Conservation (phyloP, 2,113 vertebrate species). For the Ovis aries region DNA sequence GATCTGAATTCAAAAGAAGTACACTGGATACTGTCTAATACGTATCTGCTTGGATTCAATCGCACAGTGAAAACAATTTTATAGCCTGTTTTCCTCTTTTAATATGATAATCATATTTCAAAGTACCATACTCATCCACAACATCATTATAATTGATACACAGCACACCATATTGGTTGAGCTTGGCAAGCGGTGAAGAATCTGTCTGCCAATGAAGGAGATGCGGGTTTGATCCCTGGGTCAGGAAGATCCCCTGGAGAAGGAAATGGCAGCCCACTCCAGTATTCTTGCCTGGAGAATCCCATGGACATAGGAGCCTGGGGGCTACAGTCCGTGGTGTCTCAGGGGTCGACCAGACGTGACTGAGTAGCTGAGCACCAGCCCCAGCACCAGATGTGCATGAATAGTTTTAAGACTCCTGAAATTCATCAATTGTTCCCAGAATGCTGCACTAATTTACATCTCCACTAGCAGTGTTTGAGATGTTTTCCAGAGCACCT, state of each 20-base stretch:
- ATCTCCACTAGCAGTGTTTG: background rate
- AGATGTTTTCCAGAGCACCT: background rate
- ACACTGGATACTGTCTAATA: background rate
- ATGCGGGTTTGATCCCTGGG: background rate
- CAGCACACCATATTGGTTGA: background rate
- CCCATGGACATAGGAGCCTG: background rate
- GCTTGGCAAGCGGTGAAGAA: background rate
- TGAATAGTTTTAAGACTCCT: background rate
- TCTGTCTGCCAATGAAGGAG: background rate
- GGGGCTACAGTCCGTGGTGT: background rate
- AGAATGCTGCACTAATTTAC: background rate
- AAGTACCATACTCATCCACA: background rate
- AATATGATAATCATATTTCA: background rate
- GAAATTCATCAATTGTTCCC: background rate
- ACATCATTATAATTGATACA: background rate
- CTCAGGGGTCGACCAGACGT: fast-evolving
- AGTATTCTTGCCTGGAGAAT: background rate
- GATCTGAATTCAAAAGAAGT: background rate
- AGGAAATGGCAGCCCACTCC: background rate
- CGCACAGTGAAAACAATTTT: background rate
- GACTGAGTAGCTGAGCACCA: background rate
- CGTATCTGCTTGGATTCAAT: background rate
- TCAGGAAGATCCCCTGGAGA: background rate
- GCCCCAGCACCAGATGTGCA: background rate
- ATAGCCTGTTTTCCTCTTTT: background rate